Conservation (phyloP, 2,113 vertebrate genomes). For the Aldabrachelys gigantea region DNA sequence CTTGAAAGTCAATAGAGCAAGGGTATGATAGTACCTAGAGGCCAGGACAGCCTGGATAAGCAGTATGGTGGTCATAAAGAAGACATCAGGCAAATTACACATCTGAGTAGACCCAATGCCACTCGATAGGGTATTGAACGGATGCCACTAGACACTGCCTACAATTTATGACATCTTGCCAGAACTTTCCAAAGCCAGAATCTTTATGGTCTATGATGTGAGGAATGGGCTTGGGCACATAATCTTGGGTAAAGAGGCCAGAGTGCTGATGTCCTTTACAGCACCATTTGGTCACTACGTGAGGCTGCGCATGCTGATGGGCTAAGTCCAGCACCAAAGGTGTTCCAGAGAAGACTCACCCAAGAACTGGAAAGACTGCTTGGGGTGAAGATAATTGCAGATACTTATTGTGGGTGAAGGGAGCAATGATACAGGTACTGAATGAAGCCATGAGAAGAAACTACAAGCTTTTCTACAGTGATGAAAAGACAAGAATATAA, state of each 20-base stretch:
- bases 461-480: neutral
- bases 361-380: neutral
- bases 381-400: neutral
- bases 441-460: neutral
- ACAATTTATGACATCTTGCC: neutral
- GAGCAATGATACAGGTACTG: neutral
- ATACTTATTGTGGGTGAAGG: neutral
- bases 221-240: neutral
- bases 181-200: neutral
- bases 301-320: neutral
- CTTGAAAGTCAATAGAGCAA: too few relatives aligned
- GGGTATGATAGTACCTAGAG: too few relatives aligned
- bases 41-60: neutral
- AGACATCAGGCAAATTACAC: too few relatives aligned
- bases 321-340: neutral
- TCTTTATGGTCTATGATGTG: neutral
- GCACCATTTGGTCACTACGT: neutral
- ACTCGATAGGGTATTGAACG: neutral
- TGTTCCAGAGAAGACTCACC: neutral
- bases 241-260: neutral
- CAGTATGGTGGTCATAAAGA: neutral
- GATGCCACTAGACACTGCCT: neutral
- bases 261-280: neutral
- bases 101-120: neutral
- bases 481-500: neutral